These are phyloP conservation scores for Tetragonula clypearis DNA, from an alignment of 1,140 invertebrate species.

Conservation along the genomic window DNA sequence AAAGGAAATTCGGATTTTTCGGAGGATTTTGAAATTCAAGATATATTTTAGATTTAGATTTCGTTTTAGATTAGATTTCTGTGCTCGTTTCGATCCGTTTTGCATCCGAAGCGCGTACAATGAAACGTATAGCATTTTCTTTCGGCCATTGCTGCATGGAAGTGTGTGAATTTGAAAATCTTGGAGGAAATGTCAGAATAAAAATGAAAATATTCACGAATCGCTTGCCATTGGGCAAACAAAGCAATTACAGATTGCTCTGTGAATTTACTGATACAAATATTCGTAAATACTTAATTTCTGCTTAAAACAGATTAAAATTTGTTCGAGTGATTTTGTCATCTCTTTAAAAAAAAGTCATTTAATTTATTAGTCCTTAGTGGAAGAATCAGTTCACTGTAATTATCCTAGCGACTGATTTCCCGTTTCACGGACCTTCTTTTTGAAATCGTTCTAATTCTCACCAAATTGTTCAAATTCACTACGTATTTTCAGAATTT, in stretches of 20 bases:
- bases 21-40: background rate
- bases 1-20: background rate
- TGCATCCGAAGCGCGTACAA: background rate
- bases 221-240: background rate
- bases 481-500: no score
- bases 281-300: no score
- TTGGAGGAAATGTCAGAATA: no score
- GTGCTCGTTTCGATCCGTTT: conserved; percentile 14
- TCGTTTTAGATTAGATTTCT: conserved; percentile 13
- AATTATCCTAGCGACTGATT: no score
- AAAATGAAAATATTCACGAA: background rate
- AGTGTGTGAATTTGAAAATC: no score
- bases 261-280: background rate
- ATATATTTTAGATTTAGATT: background rate
- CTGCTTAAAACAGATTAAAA: background rate
- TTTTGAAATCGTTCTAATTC: no score
- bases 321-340: no score
- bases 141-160: background rate
- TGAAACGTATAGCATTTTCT: background rate
- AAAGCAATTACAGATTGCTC: background rate
- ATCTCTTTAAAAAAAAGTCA: no score
- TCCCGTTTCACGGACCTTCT: no score
- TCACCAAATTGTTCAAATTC: no score
- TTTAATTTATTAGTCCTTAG: no score
- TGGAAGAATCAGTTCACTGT: no score